Base-by-base conservation (phyloP, 2,113 vertebrate species). In the Sarotherodon lohbergeri region DNA sequence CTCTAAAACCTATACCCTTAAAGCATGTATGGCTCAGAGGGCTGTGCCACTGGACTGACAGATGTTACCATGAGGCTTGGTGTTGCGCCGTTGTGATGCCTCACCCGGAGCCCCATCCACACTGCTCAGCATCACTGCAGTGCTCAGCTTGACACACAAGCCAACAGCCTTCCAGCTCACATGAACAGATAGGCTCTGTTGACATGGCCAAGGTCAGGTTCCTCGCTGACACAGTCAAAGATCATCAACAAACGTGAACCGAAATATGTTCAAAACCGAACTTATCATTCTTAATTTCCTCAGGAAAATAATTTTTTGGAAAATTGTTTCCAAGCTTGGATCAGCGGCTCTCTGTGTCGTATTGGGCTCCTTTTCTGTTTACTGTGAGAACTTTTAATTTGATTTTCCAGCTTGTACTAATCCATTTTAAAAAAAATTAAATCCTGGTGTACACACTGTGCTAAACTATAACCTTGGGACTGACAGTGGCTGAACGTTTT, bases 81-180 rank as follows among this genome's bases (percentile, higher is more conserved):
- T 93, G 89, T 84, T 91, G 89, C 19, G 19, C 83, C 55, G 78
- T 83, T 61, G 85, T 83, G 84, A 86, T 32, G 90, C 68, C 63
- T 93, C 90, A 94, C 93, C 92, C 84, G 39, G 87, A 93, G 93
- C 92, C 86, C 91, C 89, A 91, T 96, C 93, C 91, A 91, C 94
- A 91, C 71, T 73, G 89, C 89, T 95, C 91, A 96, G 85, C 89
- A 91, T 96, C 96, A 95, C 84, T 76, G 52, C 66, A 82, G 81
- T 86, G 93, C 92, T 91, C 90, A 63, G 85, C 88, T 80, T 88
- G 90, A 95, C 91, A 93, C 88, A 61, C 76, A 32, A 88, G 87
- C 91, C 84, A 41, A 39, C 82, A 85, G 81, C 81, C 91, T 86
- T 66, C 52, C 66, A 92, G 86, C 90, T 86, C 84, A 85, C 88